Base-by-base conservation (phyloP, 2,113 vertebrate species). In the Centropus unirufus region DNA sequence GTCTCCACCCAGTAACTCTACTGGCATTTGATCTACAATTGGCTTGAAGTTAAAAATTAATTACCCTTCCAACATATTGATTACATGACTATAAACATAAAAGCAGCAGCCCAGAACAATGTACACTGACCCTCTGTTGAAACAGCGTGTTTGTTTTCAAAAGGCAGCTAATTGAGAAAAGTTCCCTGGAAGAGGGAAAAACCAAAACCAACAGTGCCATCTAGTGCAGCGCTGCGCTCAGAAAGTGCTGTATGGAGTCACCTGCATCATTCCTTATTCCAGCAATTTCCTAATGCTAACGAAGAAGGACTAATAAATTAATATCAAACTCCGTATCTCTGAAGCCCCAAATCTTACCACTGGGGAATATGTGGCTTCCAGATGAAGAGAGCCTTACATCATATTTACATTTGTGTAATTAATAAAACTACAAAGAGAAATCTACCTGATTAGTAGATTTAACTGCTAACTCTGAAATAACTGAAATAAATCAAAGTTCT, bases 11-110 rank as follows among this genome's bases (percentile, higher is more conserved):
- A 96, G 97, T 97, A 97, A 96, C 83, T 98, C 95, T 78, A 86
- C 81, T 92, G 96, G 97, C 97, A 98, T 97, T 98, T 97, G 97
- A 97, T 98, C 97, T 98, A 97, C 97, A 97, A 94, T 73, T 93
- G 97, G 97, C 94, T 88, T 96, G 97, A 97, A 98, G 98, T 98
- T 98, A 98, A 98, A 98, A 98, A 98, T 98, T 98, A 98, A 98
- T 98, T 98, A 98, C 97, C 97, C 97, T 97, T 91, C 96, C 95
- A 98, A 97, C 97, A 97, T 98, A 98, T 98, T 98, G 98, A 98
- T 98, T 98, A 97, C 97, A 98, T 81, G 97, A 96, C 97, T 97
- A 97, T 98, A 98, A 98, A 98, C 97, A 98, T 96, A 97, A 98
- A 98, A 98, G 97, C 97, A 97, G 92, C 92, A 97, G 95, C 95